Conservation (phyloP, 2,113 vertebrate genomes). For the Anguilla rostrata region DNA sequence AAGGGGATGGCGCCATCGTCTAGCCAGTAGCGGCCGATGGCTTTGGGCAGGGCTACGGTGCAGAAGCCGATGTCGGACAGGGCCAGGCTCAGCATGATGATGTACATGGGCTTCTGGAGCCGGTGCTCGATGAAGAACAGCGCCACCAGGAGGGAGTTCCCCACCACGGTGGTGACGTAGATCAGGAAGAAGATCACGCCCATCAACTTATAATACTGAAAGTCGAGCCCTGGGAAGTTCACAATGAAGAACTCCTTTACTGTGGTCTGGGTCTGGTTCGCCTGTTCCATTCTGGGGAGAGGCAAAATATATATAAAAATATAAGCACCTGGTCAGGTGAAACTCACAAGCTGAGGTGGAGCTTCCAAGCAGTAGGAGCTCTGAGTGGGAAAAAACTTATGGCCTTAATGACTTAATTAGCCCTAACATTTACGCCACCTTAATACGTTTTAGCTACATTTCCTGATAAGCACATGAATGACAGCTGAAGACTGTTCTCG, state of each 20-base stretch:
- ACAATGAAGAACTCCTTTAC: constrained; percentile 49
- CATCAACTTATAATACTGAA: constrained; percentile 36
- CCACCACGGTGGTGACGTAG: constrained; percentile 43
- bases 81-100: constrained; percentile 54
- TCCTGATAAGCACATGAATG: no score
- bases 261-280: constrained; percentile 27
- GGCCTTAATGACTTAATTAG: no score
- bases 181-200: constrained; percentile 41
- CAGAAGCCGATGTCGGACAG: constrained; percentile 51
- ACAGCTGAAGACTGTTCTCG: no score
- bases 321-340: no score
- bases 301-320: neutral
- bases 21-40: constrained; percentile 52
- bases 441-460: no score
- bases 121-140: constrained; percentile 43
- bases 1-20: constrained; percentile 44
- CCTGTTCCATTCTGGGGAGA: constrained; percentile 40
- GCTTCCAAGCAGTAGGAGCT: no score
- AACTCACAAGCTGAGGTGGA: no score
- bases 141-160: constrained; percentile 45
- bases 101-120: constrained; percentile 58
- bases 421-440: no score
- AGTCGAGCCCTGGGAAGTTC: constrained; percentile 47
- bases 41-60: constrained; percentile 52
- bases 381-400: no score